phyloP scores from a whole-genome alignment of 2,797 vertebrate genomes.

The Spatula clypeata region DNA sequence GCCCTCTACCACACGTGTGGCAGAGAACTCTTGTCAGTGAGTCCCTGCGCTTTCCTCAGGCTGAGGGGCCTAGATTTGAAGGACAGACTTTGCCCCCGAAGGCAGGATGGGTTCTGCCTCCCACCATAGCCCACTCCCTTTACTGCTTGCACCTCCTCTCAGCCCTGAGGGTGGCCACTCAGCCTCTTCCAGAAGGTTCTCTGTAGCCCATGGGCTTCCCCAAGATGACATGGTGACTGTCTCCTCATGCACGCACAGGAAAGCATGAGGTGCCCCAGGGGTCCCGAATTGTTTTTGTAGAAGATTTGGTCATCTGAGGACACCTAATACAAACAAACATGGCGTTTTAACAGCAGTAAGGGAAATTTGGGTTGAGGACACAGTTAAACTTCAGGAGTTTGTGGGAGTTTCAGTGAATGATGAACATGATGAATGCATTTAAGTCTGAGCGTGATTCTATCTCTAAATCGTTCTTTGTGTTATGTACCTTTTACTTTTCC shows the following conservation, averaged over 20 bases:
- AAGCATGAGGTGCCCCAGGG: rapidly evolving
- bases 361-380: background rate
- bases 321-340: background rate
- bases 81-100: rapidly evolving
- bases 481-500: slow-evolving; percentile 1
- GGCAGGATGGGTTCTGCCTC: background rate
- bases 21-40: background rate
- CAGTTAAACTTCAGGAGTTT: background rate
- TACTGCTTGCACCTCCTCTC: no score
- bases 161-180: rapidly evolving
- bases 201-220: rapidly evolving
- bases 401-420: background rate
- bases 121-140: rapidly evolving
- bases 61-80: rapidly evolving
- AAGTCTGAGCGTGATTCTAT: background rate
- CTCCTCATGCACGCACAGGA: background rate
- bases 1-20: rapidly evolving
- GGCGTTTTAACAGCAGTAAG: background rate
- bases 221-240: background rate
- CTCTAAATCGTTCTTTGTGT: background rate
- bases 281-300: background rate
- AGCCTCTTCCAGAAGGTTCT: background rate
- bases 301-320: background rate
- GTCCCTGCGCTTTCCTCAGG: rapidly evolving
- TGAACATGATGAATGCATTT: background rate